These are phyloP conservation scores for Rachycentron canadum DNA, from an alignment of 2,797 vertebrate genomes.

Conservation along the genomic window DNA sequence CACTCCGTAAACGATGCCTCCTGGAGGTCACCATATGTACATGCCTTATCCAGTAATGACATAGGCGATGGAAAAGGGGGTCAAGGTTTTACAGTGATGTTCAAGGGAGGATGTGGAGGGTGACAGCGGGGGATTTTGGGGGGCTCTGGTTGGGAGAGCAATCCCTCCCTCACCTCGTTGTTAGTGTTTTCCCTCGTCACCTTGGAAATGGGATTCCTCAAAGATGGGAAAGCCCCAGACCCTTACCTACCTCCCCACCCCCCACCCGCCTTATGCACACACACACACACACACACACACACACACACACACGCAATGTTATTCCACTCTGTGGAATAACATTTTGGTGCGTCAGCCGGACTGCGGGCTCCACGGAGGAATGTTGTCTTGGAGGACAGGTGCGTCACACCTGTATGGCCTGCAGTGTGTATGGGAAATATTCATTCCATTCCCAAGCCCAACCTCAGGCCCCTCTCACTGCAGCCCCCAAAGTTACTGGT, in stretches of 20 bases:
- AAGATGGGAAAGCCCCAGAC: slow-evolving; percentile 68
- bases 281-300: slow-evolving; percentile 4
- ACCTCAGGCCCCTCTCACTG: background rate
- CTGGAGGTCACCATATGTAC: slow-evolving; percentile 36
- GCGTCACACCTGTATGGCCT: slow-evolving; percentile 70
- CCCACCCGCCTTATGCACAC: slow-evolving; percentile 18
- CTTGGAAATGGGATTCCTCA: slow-evolving; percentile 62
- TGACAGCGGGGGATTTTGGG: background rate
- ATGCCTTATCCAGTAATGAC: slow-evolving; percentile 27
- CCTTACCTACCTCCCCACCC: slow-evolving; percentile 16
- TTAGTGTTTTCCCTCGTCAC: slow-evolving; percentile 65
- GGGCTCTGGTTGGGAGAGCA: background rate
- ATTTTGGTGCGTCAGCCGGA: slow-evolving; percentile 68
- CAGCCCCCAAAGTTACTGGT: slow-evolving; percentile 28
- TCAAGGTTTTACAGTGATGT: slow-evolving; percentile 19
- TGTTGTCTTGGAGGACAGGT: slow-evolving; percentile 69
- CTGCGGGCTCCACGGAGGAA: slow-evolving; percentile 47
- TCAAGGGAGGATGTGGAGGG: slow-evolving; percentile 1
- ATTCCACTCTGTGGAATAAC: slow-evolving; percentile 54
- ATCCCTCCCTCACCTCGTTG: slow-evolving; percentile 8
- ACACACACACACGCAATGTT: slow-evolving; percentile 29
- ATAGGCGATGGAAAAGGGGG: background rate
- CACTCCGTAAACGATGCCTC: slow-evolving; percentile 48
- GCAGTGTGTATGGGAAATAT: slow-evolving; percentile 58
- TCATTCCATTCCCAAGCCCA: slow-evolving; percentile 27